Evolutionary conservation across 2,113 vertebrate genomes (phyloP).

Genomic region (Callipepla californica): DNA sequence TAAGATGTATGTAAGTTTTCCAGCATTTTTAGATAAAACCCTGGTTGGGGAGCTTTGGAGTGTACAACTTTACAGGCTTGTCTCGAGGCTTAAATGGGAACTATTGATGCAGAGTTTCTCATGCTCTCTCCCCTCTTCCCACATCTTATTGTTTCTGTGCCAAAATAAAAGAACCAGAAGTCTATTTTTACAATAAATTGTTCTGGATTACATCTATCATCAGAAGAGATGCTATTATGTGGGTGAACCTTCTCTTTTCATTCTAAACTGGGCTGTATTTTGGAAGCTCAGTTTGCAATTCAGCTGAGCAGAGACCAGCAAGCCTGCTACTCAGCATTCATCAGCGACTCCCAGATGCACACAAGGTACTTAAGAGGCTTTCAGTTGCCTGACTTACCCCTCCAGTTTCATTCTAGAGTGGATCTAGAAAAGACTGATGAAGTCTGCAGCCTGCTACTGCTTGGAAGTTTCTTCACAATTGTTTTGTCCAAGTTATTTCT

Average conservation of each 20-base stretch:
- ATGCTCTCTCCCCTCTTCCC: constrained; percentile 37
- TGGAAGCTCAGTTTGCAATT: background rate
- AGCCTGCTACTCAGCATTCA: background rate
- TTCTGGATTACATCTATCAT: constrained; percentile 29
- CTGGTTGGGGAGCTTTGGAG: background rate
- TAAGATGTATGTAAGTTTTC: background rate
- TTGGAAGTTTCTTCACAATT: constrained; percentile 1
- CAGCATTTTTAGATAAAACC: background rate
- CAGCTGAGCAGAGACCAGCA: background rate
- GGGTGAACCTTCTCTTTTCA: background rate
- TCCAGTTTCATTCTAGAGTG: background rate
- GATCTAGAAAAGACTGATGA: background rate
- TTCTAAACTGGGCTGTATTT: background rate
- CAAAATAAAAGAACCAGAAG: constrained; percentile 6
- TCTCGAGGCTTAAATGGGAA: background rate
- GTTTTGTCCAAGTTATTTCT: constrained; percentile 58
- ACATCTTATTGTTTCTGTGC: constrained; percentile 37
- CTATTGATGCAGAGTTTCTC: background rate
- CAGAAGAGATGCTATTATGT: background rate
- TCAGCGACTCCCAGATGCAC: background rate
- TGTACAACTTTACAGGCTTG: background rate
- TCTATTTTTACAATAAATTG: constrained; percentile 15
- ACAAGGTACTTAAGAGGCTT: background rate
- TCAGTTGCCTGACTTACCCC: background rate
- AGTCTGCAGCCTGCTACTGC: background rate